These are phyloP conservation scores for Muscina levida DNA, from an alignment of 2,888 invertebrate genomes.

Conservation along the genomic window DNA sequence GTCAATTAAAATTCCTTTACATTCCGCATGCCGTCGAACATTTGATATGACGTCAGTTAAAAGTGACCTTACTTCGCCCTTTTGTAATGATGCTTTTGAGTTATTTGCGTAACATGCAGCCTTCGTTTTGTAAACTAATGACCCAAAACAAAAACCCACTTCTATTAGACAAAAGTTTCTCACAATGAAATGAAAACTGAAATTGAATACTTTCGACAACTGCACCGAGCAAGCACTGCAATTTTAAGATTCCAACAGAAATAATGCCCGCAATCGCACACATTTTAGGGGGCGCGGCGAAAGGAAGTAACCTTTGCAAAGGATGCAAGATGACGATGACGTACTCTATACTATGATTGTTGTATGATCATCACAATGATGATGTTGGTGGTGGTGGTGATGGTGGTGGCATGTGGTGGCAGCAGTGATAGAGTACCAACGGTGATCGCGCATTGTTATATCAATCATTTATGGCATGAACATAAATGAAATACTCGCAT, in stretches of 20 bases:
- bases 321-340: slow-evolving; percentile 54
- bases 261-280: slow-evolving; percentile 15
- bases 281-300: slow-evolving; percentile 54
- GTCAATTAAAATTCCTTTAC: no score
- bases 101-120: no score
- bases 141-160: slow-evolving; percentile 15
- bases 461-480: slow-evolving; percentile 4
- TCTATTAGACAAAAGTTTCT: slow-evolving; percentile 20
- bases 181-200: slow-evolving; percentile 52
- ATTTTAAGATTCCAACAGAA: neutral
- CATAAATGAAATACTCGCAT: slow-evolving; percentile 29
- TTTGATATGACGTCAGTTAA: no score
- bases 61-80: no score
- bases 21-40: no score
- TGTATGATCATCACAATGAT: slow-evolving; percentile 34
- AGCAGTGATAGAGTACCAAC: no score
- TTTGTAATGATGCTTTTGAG: no score
- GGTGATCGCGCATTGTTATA: slow-evolving; percentile 48
- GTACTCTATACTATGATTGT: neutral
- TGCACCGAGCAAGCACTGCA: slow-evolving; percentile 23
- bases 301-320: slow-evolving; percentile 60
- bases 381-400: neutral
- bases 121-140: no score
- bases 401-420: slow-evolving; percentile 1
- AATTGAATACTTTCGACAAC: slow-evolving; percentile 57